Evolutionary conservation across 2,888 invertebrate genomes (phyloP), one percentile per base, ranked within the genome.

Genomic region (Drosophila pseudotalamancana): DNA sequence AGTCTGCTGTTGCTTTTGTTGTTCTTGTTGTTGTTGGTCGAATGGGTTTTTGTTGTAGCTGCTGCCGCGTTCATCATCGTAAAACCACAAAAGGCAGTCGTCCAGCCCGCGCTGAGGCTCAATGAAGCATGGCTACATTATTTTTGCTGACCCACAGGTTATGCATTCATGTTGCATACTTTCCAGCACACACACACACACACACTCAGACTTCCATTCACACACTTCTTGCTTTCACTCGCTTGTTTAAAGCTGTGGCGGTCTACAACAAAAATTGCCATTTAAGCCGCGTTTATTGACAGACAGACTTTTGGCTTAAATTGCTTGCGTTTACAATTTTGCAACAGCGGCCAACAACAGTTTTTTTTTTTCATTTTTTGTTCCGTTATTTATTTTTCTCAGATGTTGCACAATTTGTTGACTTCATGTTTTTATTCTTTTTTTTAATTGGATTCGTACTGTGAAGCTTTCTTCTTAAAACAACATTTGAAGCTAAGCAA

Each of bases 371-470:
- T 11, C 25, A 21, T 42, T 43, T 46, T 57, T 49, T 43, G 18
- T 12, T 4, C 37, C 42, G 54, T 60, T 84, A 81, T 81, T 81
- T 81, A 84, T 81, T 71, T 77, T 60, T 43, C 49, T 81, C 85
- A 81, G 85, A 87, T 87, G 87, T 71, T 81, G 73, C 67, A 84
- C 74, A 77, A 84, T 69, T 84, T 80, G 76, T 66, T 59, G 71
- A 53, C 71, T 49, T 29, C 29, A n/a, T n/a, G 40, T 25, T 25
- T 16, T 9, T 27, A 18, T 61, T 25, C 40, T 40, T 54, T 27
- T 35, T 57, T 1, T 11, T 25, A 27, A 23, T 16, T 29, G 35
- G 6, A 21, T 21, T 21, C 9, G 25, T 48, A 39, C 50, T 50
- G 42, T 57, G 55, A 48, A 34, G 34, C 34, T 35, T 32, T n/a